phyloP scores from a whole-genome alignment of 2,113 vertebrate species.

The Ageneiosus marmoratus region DNA sequence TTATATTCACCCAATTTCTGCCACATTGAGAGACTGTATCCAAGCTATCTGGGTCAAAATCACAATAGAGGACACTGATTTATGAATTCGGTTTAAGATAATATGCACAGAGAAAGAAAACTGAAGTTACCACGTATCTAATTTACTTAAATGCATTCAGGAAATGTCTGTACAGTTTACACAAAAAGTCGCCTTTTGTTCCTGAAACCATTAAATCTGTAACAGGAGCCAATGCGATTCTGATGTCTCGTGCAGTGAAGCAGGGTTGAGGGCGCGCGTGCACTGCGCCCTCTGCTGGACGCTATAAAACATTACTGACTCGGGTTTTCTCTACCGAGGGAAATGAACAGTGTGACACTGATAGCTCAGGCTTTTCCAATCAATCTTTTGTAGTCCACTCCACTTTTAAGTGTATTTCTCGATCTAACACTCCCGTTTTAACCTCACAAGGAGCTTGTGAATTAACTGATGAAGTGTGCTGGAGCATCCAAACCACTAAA shows the following conservation, averaged over 20 bases:
- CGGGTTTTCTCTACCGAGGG: neutral
- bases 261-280: neutral
- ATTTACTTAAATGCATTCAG: neutral
- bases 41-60: neutral
- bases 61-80: neutral
- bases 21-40: neutral
- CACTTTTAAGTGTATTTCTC: neutral
- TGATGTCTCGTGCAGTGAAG: neutral
- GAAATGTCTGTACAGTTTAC: neutral
- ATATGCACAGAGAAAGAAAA: neutral
- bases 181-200: neutral
- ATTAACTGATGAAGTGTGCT: neutral
- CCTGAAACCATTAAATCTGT: neutral
- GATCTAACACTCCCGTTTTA: neutral
- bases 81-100: neutral
- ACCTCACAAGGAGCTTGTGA: neutral
- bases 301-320: neutral
- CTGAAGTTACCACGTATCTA: neutral
- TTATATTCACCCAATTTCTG: neutral
- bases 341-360: neutral
- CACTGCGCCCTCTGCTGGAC: constrained; percentile 43
- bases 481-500: neutral
- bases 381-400: neutral
- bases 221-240: neutral
- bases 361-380: neutral